These are phyloP conservation scores for Lycia hirtaria DNA, from an alignment of 2,888 invertebrate species.

Conservation along the genomic window DNA sequence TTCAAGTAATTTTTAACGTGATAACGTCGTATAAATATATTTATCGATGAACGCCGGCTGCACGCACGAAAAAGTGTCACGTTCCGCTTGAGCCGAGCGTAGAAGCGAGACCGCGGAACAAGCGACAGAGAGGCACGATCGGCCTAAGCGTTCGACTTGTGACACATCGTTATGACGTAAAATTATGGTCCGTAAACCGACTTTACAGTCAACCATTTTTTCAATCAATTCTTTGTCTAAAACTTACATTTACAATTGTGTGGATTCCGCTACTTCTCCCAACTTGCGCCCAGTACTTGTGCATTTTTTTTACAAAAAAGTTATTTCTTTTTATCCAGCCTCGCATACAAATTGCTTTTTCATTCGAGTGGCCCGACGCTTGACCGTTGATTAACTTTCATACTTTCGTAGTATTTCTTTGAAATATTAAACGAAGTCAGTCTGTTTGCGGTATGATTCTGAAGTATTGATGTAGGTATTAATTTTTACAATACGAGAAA, in stretches of 20 bases:
- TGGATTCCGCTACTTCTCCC: not conserved
- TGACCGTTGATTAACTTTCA: slow-evolving; percentile 42
- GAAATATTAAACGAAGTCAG: slow-evolving; percentile 22
- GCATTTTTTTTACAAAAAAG: slow-evolving; percentile 37
- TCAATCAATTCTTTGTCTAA: too few relatives aligned
- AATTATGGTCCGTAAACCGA: too few relatives aligned
- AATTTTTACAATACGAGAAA: not conserved
- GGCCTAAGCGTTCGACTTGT: too few relatives aligned
- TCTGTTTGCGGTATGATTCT: not conserved
- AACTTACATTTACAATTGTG: not conserved
- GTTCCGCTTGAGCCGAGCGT: too few relatives aligned
- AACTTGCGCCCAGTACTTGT: slow-evolving; percentile 24
- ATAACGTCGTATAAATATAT: too few relatives aligned
- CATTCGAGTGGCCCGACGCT: slow-evolving; percentile 35
- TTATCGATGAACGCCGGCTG: too few relatives aligned
- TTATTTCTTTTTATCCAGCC: slow-evolving; percentile 41
- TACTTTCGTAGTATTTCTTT: slow-evolving; percentile 29
- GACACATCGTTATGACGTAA: too few relatives aligned
- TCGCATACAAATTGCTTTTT: slow-evolving; percentile 45
- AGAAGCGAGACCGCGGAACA: too few relatives aligned
- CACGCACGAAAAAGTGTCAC: too few relatives aligned
- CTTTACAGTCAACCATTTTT: too few relatives aligned
- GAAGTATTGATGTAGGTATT: not conserved
- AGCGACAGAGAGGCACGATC: too few relatives aligned
- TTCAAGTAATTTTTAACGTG: too few relatives aligned